A percentile compares a stretch with the other conserved stretches of the same genome.
Conservation (phyloP, 1,140 invertebrate species). For the Trichomalopsis sarcophagae region DNA sequence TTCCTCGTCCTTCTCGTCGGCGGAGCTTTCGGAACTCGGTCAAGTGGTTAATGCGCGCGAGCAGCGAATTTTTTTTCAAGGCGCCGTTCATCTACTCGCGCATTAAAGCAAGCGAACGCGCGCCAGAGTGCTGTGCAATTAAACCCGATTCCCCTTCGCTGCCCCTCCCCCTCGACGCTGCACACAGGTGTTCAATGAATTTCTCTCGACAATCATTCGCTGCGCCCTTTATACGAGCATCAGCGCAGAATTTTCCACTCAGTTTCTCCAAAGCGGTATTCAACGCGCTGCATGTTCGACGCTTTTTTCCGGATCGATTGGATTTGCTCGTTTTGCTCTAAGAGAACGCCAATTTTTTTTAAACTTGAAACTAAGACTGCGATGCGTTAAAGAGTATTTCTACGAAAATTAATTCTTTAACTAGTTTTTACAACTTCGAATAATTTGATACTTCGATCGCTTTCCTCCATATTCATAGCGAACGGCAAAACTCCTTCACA, state of each 20-base stretch:
- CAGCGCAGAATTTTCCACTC: too few species aligned
- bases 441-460: too few species aligned
- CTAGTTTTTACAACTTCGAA: too few species aligned
- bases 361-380: too few species aligned
- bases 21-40: not conserved
- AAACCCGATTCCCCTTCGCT: not conserved
- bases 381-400: too few species aligned
- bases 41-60: not conserved
- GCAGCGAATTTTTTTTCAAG: not conserved
- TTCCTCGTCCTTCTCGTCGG: not conserved
- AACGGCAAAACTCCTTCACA: too few species aligned
- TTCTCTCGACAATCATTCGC: not conserved
- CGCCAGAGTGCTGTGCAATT: not conserved
- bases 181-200: not conserved
- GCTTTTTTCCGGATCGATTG: too few species aligned
- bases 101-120: not conserved
- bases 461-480: too few species aligned
- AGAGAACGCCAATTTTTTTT: too few species aligned
- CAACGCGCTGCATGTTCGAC: too few species aligned
- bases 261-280: not conserved
- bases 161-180: not conserved
- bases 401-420: too few species aligned
- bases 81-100: not conserved
- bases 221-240: not conserved
- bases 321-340: too few species aligned